These are phyloP conservation scores for Turnix velox DNA, from an alignment of 2,113 vertebrate genomes.

Conservation along the genomic window DNA sequence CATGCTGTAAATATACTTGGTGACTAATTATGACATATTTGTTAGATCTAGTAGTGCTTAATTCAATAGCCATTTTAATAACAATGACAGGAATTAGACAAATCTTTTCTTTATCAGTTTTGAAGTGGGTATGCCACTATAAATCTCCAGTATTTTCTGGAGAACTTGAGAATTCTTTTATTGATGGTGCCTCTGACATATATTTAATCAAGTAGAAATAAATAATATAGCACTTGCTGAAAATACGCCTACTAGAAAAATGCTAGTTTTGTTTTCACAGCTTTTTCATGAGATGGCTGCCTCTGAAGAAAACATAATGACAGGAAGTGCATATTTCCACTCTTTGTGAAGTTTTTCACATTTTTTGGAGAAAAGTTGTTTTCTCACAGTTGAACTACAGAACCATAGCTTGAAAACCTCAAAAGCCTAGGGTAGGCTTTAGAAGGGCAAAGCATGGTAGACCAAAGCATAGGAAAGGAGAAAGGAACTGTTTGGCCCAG, in stretches of 20 bases:
- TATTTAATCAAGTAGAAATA: not conserved
- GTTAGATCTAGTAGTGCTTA: not conserved
- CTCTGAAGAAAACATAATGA: not conserved
- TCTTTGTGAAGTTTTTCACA: not conserved
- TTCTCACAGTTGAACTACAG: not conserved
- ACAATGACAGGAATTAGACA: not conserved
- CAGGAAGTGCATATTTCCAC: not conserved
- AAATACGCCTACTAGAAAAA: not conserved
- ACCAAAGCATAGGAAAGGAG: not conserved
- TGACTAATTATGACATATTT: not conserved
- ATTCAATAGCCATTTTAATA: not conserved
- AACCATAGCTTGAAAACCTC: not conserved
- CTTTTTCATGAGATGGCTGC: not conserved
- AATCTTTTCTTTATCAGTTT: not conserved
- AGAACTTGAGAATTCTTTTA: not conserved
- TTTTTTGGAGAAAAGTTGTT: not conserved
- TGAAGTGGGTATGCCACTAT: not conserved
- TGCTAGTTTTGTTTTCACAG: not conserved
- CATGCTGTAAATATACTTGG: not conserved
- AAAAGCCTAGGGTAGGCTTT: not conserved
- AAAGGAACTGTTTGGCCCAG: not conserved
- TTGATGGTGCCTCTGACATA: not conserved
- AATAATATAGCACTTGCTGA: not conserved
- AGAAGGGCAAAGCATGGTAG: not conserved
- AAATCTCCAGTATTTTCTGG: not conserved